Evolutionary conservation across 2,797 vertebrate genomes (phyloP), one percentile per base, ranked within the genome.

Genomic region (Coregonus suidteri): DNA sequence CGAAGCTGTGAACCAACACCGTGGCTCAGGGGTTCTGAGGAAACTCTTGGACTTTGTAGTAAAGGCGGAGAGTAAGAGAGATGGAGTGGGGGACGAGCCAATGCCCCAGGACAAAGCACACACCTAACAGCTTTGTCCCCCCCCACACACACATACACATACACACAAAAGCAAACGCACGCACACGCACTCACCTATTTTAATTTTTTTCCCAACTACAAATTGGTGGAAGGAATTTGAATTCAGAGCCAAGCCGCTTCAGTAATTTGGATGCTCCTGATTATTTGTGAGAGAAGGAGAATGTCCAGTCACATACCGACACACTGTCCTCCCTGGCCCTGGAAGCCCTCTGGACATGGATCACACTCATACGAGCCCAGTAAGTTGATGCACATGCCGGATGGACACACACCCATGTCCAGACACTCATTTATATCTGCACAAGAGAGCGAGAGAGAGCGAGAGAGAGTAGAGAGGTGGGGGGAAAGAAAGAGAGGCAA

Each of bases 391-490:
- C 97, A 99, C 83, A 96, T 95, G 15, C 96, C 95, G 76, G 96
- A 95, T 0, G 94, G 94, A 91, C 97, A 99, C 62, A 90, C 90
- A 15, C 83, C 87, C 77, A 88, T 84, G 73, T 92, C 86, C 83
- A 88, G 84, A 88, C 97, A 99, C 86, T 99, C 97, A 89, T 99
- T 93, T 0, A 97, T 86, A 87, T 99, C 97, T 98, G 73, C 4
- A 25, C 25, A 25, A 34, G 31, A 34, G 31, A 34, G 31, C 2
- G 31, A 34, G 16, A 31, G 51, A 34, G 31, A 66, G 16, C 76
- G 75, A 67, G 14, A 77, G 52, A 68, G 25, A 65, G 64, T 34
- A 34, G 3, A 56, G 41, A 13, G 41, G 41, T 47, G 41, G 41
- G 3, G 41, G 9, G 73, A 70, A 30, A 68, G 66, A 15, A 77